Evolutionary conservation across 2,888 invertebrate species (phyloP), one percentile per base, ranked within the genome.

Genomic region (Camponotus fellah): DNA sequence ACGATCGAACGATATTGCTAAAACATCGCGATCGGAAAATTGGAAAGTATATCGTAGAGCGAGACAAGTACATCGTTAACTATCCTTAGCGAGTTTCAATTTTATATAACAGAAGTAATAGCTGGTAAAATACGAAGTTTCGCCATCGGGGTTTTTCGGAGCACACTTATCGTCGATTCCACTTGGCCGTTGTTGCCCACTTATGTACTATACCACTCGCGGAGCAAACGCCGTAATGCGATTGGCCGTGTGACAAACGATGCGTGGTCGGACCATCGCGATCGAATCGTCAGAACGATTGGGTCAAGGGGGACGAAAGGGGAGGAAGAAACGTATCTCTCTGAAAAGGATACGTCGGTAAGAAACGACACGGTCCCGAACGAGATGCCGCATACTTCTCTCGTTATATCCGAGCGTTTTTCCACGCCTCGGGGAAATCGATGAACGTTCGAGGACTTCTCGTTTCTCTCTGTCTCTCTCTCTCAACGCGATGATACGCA

Each of bases 371-470:
- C 12, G 66, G 53, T 77, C 26, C 56, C 77, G 56, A 56, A 68
- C 56, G 77, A 26, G 26, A 80, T 46, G 79, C 74, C 79, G 58
- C 79, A 80, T 80, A 80, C 79, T 74, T 80, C 75, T 80, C 75
- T 62, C 79, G 79, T 80, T 80, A 80, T 72, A 80, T 80, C 74
- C 74, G 26, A 37, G 46, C 74, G 79, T 80, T 80, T 80, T 83
- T 77, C 83, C 77, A 72, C 58, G 83, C 77, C 74, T 68, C 71
- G 66, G 43, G 82, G 77, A 83, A 85, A 85, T 83, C 77, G 77
- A 79, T 83, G 77, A 68, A 53, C 77, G 53, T 53, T 49, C 68
- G 66, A 76, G 56, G 76, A 84, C 71, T 80, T 69, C 46, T 69
- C 79, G 40, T 62, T 3, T 76, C 37, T 64, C 37, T 14, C 34